A percentile compares a stretch with the other conserved stretches of the same genome.
These are phyloP conservation scores for Drosophila fungiperda DNA, from an alignment of 2,888 invertebrate genomes.

Conservation along the genomic window DNA sequence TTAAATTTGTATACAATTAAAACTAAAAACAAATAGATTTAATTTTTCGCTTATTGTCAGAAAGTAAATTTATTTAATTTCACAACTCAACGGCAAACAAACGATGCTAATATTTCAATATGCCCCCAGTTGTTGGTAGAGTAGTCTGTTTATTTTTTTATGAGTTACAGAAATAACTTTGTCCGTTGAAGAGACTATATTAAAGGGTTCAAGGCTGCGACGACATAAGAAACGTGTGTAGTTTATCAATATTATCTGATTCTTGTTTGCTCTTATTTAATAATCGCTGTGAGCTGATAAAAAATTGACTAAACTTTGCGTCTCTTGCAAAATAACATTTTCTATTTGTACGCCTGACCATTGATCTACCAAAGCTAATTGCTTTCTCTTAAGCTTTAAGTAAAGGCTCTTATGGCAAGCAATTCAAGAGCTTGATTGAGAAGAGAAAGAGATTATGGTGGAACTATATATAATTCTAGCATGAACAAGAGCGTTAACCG, in stretches of 20 bases:
- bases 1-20: background rate
- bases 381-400: background rate
- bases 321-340: background rate
- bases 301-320: background rate
- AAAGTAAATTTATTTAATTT: background rate
- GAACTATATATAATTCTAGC: background rate
- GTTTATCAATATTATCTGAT: conserved; percentile 49
- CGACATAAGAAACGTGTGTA: conserved; percentile 35
- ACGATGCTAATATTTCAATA: background rate
- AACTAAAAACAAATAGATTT: background rate
- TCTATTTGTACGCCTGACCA: background rate
- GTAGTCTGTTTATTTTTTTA: conserved; percentile 22
- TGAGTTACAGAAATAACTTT: conserved; percentile 65
- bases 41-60: background rate
- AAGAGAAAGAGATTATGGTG: background rate
- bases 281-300: background rate
- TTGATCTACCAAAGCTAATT: background rate
- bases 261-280: background rate
- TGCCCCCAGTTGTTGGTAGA: conserved; percentile 11
- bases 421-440: conserved; percentile 13
- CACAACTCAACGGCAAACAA: background rate
- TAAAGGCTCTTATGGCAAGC: background rate
- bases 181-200: conserved; percentile 60
- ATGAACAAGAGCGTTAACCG: background rate
- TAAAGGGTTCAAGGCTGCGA: conserved; percentile 71